Evolutionary conservation across 30 jellyfish, hydroid and myxozoan species (phyloP).

Genomic region (Chrysaora quinquecirrha): DNA sequence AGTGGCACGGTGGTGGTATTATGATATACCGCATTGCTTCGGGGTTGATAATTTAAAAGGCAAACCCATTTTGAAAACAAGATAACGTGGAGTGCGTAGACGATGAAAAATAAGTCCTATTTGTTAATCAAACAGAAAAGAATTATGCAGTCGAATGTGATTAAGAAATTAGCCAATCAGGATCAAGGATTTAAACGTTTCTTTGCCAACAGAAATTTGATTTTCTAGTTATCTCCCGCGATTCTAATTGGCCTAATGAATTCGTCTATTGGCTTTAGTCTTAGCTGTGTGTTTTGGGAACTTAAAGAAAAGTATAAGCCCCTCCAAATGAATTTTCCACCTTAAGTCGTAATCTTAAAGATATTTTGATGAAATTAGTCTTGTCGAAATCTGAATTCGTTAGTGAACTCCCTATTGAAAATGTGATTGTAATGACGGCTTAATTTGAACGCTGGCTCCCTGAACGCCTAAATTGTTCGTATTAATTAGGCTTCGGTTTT

Average conservation of each 20-base stretch:
- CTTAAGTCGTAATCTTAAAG: too few relatives aligned
- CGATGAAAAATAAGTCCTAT: conserved; percentile 1
- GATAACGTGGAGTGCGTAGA: background rate
- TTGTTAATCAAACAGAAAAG: background rate
- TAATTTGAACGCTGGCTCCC: too few relatives aligned
- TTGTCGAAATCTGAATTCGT: too few relatives aligned
- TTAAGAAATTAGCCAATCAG: background rate
- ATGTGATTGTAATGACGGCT: too few relatives aligned
- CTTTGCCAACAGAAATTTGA: background rate
- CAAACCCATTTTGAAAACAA: background rate
- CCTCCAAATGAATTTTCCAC: too few relatives aligned
- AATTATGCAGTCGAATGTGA: background rate
- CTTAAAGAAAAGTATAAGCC: too few relatives aligned
- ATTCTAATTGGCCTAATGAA: background rate
- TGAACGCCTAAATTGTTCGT: too few relatives aligned
- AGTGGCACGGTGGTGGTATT: background rate
- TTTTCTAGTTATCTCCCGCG: background rate
- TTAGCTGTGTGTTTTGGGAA: background rate
- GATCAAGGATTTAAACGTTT: background rate
- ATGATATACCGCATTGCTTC: background rate
- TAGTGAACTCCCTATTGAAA: too few relatives aligned
- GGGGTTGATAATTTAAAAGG: background rate
- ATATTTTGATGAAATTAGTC: too few relatives aligned
- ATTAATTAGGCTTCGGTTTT: too few relatives aligned
- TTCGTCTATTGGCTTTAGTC: background rate